These are phyloP conservation scores for Pseudochirops cupreus DNA, from an alignment of 2,797 vertebrate genomes.

Conservation along the genomic window DNA sequence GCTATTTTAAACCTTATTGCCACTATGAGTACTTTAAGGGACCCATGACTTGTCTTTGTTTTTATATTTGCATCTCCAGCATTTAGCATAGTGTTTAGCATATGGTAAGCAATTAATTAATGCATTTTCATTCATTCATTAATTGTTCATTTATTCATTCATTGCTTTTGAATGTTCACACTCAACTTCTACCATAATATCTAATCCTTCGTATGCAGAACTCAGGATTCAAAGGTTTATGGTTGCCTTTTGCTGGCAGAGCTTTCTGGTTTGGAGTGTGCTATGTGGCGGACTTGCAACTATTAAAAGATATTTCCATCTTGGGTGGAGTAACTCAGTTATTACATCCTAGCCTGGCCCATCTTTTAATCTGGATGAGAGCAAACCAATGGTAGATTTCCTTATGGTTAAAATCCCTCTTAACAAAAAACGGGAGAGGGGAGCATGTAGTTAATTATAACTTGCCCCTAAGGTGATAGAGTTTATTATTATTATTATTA, in stretches of 20 bases:
- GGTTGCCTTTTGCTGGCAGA: background rate
- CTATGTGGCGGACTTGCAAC: background rate
- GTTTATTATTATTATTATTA: background rate
- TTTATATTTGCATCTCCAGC: background rate
- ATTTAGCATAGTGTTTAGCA: background rate
- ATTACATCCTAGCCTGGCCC: background rate
- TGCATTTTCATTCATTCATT: background rate
- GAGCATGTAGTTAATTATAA: background rate
- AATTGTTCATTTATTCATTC: background rate
- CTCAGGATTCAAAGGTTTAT: background rate
- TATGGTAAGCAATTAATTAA: background rate
- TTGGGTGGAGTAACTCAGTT: background rate
- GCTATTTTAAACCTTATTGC: background rate
- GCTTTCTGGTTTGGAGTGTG: background rate
- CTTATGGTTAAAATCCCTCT: background rate
- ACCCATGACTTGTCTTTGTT: background rate
- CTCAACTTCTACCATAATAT: background rate
- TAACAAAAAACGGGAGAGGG: background rate
- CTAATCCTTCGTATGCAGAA: background rate
- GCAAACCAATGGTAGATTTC: background rate
- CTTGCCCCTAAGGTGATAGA: background rate
- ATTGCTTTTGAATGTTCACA: background rate
- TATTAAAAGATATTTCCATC: background rate
- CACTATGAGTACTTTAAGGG: background rate
- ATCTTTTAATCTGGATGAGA: background rate